Conservation (phyloP, 2,888 invertebrate species). For the Halictus quadricinctus region DNA sequence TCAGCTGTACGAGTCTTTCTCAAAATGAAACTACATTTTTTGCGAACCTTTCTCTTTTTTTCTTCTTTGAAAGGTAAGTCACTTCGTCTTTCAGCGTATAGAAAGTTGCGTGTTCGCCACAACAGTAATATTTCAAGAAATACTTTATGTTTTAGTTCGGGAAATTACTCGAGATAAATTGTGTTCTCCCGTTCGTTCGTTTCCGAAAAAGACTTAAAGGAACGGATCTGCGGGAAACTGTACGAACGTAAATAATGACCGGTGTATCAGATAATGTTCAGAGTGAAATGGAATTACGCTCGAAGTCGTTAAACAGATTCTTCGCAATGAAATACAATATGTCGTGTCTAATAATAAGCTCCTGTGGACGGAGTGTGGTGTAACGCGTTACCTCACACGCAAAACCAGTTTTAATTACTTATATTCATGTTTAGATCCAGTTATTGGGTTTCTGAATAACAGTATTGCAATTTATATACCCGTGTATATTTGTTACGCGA, state of each 20-base stretch:
- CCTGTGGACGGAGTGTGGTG: not conserved
- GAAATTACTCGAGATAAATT: constrained; percentile 10
- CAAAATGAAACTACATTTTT: not conserved
- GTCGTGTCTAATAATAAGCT: not conserved
- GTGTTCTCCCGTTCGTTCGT: not conserved
- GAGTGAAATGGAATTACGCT: not conserved
- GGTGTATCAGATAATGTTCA: not conserved
- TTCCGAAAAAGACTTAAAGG: constrained; percentile 5
- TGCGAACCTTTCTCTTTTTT: not conserved
- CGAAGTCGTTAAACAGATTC: not conserved
- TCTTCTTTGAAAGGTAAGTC: not conserved
- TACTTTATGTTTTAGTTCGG: not conserved
- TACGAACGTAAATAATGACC: not conserved
- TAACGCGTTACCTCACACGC: not conserved
- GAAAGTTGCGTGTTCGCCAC: not conserved
- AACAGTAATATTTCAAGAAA: constrained; percentile 8
- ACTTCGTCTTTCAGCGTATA: not conserved
- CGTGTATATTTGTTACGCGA: too few relatives aligned
- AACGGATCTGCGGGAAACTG: not conserved
- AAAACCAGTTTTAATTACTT: not conserved
- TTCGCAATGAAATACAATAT: not conserved
- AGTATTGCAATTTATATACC: too few relatives aligned
- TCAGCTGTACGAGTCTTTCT: not conserved
- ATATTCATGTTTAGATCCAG: too few relatives aligned
- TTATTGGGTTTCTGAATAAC: too few relatives aligned